Evolutionary conservation across 2,888 invertebrate genomes (phyloP).

Genomic region (Pogonocherus hispidulus): DNA sequence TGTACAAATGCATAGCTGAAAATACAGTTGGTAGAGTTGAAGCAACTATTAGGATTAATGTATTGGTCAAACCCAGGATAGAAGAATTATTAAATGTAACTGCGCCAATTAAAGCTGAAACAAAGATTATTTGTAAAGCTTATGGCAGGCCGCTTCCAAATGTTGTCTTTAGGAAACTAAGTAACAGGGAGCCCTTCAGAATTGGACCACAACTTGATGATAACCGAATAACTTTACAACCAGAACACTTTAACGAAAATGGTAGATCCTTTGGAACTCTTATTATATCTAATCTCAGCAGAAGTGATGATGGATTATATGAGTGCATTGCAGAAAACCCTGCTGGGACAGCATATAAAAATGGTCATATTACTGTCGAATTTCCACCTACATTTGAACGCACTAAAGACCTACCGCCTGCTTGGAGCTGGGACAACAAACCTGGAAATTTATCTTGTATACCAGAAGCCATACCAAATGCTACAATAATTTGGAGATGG

Average conservation of each 20-base stretch:
- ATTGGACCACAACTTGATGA: conserved; percentile 76
- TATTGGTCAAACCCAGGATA: conserved; percentile 83
- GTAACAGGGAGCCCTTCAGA: conserved; percentile 75
- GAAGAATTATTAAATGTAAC: conserved; percentile 84
- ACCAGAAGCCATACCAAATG: conserved; percentile 90
- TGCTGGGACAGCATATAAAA: conserved; percentile 80
- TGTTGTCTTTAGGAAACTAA: conserved; percentile 85
- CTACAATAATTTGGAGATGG: conserved; percentile 89
- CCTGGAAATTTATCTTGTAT: conserved; percentile 89
- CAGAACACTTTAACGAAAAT: conserved; percentile 71
- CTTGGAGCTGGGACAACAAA: conserved; percentile 87
- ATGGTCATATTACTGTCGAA: conserved; percentile 87
- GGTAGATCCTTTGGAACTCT: conserved; percentile 78
- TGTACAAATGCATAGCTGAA: conserved; percentile 84
- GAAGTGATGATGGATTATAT: conserved; percentile 89
- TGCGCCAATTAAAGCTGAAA: conserved; percentile 74
- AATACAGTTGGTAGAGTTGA: conserved; percentile 84
- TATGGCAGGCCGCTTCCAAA: conserved; percentile 85
- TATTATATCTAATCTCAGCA: conserved; percentile 75
- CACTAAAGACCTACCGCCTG: conserved; percentile 78
- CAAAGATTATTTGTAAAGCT: conserved; percentile 81
- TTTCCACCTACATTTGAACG: conserved; percentile 86
- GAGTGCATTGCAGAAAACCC: conserved; percentile 87
- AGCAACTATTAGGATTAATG: conserved; percentile 78
- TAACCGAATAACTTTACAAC: conserved; percentile 75